Base-by-base conservation (phyloP, 2,113 vertebrate species). In the Ranitomeya variabilis region DNA sequence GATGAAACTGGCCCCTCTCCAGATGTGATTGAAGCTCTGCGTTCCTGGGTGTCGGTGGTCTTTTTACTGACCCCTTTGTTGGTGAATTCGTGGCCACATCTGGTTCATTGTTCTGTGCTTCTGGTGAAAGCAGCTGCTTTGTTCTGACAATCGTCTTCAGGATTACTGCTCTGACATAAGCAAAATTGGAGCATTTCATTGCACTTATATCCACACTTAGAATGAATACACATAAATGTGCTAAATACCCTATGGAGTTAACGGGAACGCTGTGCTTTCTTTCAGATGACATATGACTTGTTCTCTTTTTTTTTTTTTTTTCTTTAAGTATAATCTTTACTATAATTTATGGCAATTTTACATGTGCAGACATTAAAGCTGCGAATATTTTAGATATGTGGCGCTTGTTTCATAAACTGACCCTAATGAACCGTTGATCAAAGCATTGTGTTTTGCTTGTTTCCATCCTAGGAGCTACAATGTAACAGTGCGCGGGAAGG, bases 401-500 rank as follows among this genome's bases (percentile, higher is more conserved):
- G 52, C 83, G 19, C 69, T 57, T 73, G 23, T 31, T 69, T 83
- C 37, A 69, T 83, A 84, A n/a, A 55, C 6, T 69, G 26, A 31
- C 84, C 60, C 15, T 76, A 13, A 13, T 54, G 37, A 10, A 85
- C 90, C 66, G 26, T 64, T 89, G 0, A 81, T 79, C 90, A 92
- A 80, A 89, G 12, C 89, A 62, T 60, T 91, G 90, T 90, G 90
- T 90, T 31, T 13, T 37, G 90, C 59, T 62, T 51, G 12, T 26
- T 87, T 11, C 89, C 59, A 84, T 90, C 91, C 62, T 85, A 99
- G 98, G 98, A 99, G 91, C 86, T 97, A 19, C 91, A 89, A 0
- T 99, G 98, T 91, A 95, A 90, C 60, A 93, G 92, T 90, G 92
- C 95, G 4, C 91, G 91, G 81, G 94, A 94, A 84, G 92, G 91